Conservation (phyloP, 2,113 vertebrate genomes). For the Saccopteryx leptura region DNA sequence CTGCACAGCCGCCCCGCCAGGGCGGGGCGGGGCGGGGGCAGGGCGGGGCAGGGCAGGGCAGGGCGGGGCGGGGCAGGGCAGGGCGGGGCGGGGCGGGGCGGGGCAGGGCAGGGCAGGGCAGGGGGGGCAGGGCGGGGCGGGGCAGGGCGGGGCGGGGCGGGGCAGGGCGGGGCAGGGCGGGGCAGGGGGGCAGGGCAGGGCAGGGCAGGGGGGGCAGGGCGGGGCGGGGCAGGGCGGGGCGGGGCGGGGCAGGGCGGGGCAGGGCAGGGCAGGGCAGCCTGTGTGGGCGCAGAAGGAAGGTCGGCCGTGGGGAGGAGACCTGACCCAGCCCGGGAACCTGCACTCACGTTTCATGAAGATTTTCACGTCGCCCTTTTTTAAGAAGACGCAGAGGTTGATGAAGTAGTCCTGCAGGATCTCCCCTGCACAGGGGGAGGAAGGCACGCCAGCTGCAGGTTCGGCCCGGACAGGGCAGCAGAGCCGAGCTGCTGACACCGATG, state of each 20-base stretch:
- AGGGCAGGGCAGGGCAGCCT: neutral
- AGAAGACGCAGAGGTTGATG: slow-evolving; percentile 19
- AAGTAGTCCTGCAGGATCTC: slow-evolving; percentile 65
- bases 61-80: no score
- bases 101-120: neutral
- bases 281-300: neutral
- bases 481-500: fast-evolving
- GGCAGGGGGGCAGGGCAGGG: no score
- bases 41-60: no score
- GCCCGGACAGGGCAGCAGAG: neutral
- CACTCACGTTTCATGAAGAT: slow-evolving; percentile 13
- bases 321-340: neutral
- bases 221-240: no score
- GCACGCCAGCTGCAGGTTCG: fast-evolving
- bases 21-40: no score
- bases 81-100: neutral
- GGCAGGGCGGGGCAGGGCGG: no score
- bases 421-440: neutral
- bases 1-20: neutral
- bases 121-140: neutral
- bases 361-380: neutral
- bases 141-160: no score
- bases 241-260: no score
- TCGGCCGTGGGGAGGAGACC: fast-evolving
- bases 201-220: no score